Conservation (phyloP, 2,888 invertebrate species). For the Chrysomela aeneicollis region DNA sequence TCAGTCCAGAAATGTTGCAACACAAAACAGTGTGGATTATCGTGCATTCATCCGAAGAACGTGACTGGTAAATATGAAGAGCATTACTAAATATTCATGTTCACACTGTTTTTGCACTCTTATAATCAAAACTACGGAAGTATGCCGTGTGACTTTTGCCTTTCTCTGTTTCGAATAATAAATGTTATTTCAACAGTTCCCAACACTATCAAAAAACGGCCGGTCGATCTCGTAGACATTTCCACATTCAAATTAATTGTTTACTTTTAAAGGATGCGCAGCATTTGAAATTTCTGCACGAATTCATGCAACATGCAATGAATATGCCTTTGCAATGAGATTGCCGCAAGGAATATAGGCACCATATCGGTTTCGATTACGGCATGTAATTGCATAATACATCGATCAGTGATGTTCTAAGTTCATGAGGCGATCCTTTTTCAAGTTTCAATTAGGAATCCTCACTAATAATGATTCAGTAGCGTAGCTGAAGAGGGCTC, state of each 20-base stretch:
- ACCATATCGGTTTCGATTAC: slow-evolving; percentile 22
- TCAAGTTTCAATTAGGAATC: not conserved
- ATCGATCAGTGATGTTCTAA: not conserved
- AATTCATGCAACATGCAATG: slow-evolving; percentile 20
- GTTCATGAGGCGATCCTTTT: no score
- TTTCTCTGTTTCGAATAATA: not conserved
- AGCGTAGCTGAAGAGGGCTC: no score
- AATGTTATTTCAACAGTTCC: no score
- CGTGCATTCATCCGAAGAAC: slow-evolving; percentile 78
- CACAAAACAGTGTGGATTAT: slow-evolving; percentile 75
- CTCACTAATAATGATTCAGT: no score
- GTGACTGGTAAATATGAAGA: slow-evolving; percentile 67
- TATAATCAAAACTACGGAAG: not conserved
- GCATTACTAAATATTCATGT: not conserved
- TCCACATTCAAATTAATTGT: slow-evolving; percentile 8
- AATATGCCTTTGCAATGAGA: slow-evolving; percentile 21
- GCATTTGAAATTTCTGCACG: slow-evolving; percentile 36
- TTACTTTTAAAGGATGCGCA: slow-evolving; percentile 17
- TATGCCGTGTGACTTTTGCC: not conserved
- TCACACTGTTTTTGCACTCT: not conserved
- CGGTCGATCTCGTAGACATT: not conserved
- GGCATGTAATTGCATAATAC: slow-evolving; percentile 13
- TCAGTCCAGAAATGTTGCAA: slow-evolving; percentile 84
- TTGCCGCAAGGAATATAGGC: slow-evolving; percentile 19
- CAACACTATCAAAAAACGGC: not conserved